Percentiles rank a stretch among this genome's conserved stretches.
These are phyloP conservation scores for Stegana nigrithorax DNA, from an alignment of 2,888 invertebrate genomes.

Conservation along the genomic window DNA sequence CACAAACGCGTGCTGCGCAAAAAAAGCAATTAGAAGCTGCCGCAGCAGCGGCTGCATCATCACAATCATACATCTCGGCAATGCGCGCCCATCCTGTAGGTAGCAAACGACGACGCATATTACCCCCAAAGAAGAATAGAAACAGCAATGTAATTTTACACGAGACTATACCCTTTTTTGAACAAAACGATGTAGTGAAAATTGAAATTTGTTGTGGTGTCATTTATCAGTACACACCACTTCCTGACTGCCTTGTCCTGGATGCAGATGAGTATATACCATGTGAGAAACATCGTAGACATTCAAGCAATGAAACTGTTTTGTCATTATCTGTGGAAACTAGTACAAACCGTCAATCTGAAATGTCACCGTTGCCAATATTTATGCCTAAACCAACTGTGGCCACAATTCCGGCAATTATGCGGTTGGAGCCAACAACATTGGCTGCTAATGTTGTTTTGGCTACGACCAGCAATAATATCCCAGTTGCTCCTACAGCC, in stretches of 20 bases:
- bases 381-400: conserved; percentile 2
- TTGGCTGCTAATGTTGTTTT: neutral
- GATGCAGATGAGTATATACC: conserved; percentile 59
- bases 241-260: conserved; percentile 57
- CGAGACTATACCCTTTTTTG: conserved; percentile 60
- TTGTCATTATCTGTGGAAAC: no score
- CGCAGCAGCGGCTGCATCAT: conserved; percentile 38
- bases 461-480: neutral
- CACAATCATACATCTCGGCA: neutral
- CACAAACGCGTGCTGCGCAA: conserved; percentile 44
- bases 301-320: neutral
- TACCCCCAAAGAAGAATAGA: conserved; percentile 58
- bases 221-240: conserved; percentile 47
- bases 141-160: conserved; percentile 38
- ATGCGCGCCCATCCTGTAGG: conserved; percentile 34
- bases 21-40: conserved; percentile 38
- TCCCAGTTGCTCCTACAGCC: no score
- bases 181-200: conserved; percentile 57
- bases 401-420: conserved; percentile 31
- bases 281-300: conserved; percentile 57
- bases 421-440: conserved; percentile 27
- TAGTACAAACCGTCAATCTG: no score
- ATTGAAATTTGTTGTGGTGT: conserved; percentile 65
- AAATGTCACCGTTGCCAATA: no score
- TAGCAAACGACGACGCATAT: conserved; percentile 58